Conservation (phyloP, 2,797 vertebrate species). For the Neolamprologus multifasciatus region DNA sequence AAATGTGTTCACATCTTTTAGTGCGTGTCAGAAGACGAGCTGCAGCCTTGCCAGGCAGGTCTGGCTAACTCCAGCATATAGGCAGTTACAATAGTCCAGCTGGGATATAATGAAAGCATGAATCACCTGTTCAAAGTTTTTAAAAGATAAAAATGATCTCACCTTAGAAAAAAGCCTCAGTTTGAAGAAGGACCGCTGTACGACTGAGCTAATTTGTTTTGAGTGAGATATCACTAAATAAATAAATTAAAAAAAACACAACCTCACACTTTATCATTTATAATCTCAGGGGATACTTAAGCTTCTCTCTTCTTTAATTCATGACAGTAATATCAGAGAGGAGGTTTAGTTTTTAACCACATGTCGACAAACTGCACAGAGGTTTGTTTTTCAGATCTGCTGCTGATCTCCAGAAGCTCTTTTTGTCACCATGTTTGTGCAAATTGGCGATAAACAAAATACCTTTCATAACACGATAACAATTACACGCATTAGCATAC, state of each 20-base stretch:
- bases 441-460: neutral
- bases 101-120: too few species aligned
- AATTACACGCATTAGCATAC: neutral
- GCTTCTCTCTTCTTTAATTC: neutral
- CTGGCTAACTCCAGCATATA: too few species aligned
- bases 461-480: neutral
- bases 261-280: neutral
- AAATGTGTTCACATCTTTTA: too few species aligned
- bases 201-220: too few species aligned
- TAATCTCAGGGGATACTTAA: neutral
- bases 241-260: neutral
- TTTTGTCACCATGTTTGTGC: fast-evolving
- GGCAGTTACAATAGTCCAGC: too few species aligned
- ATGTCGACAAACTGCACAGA: fast-evolving
- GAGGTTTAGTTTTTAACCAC: fast-evolving
- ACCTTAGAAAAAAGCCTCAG: too few species aligned
- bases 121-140: too few species aligned
- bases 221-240: neutral
- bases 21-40: too few species aligned
- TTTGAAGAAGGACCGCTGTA: too few species aligned
- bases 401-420: neutral
- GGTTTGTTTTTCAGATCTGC: neutral
- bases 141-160: too few species aligned
- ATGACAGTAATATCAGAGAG: neutral
- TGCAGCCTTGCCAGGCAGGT: too few species aligned